These are phyloP conservation scores for Stegodyphus dumicola DNA, from an alignment of 1,140 invertebrate genomes.

Conservation along the genomic window DNA sequence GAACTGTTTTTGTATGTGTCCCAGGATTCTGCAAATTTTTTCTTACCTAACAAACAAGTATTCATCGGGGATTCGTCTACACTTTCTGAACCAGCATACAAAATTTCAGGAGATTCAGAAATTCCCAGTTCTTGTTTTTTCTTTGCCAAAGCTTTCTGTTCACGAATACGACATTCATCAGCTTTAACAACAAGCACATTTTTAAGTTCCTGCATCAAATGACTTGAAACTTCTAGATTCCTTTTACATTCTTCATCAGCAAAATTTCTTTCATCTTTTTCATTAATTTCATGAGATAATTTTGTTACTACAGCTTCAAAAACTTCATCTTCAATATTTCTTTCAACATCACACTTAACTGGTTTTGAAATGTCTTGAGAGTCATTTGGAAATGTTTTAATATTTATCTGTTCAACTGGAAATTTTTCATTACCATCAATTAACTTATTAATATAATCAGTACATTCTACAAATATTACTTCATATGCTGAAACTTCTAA, in stretches of 20 bases:
- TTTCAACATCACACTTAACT: conserved; percentile 34
- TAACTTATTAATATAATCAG: neutral
- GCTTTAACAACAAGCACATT: conserved; percentile 47
- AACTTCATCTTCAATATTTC: conserved; percentile 46
- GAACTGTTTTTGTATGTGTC: too few relatives aligned
- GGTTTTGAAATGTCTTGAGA: too few relatives aligned
- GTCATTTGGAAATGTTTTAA: too few relatives aligned
- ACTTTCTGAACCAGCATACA: too few relatives aligned
- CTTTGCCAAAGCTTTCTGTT: conserved; percentile 32
- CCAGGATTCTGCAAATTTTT: too few relatives aligned
- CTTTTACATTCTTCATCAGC: neutral
- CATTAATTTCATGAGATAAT: neutral
- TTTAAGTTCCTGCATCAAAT: conserved; percentile 28
- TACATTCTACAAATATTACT: conserved; percentile 5
- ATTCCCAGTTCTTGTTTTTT: neutral
- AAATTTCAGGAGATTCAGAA: neutral
- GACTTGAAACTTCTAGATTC: conserved; percentile 1
- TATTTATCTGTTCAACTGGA: neutral
- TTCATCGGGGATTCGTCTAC: too few relatives aligned
- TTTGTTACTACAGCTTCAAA: conserved; percentile 35
- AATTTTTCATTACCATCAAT: neutral
- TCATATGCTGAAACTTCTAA: neutral
- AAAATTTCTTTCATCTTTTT: neutral
- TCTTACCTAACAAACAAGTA: too few relatives aligned
- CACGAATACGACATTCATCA: conserved; percentile 36